Conservation (phyloP, 2,113 vertebrate genomes). For the Penelope pileata region DNA sequence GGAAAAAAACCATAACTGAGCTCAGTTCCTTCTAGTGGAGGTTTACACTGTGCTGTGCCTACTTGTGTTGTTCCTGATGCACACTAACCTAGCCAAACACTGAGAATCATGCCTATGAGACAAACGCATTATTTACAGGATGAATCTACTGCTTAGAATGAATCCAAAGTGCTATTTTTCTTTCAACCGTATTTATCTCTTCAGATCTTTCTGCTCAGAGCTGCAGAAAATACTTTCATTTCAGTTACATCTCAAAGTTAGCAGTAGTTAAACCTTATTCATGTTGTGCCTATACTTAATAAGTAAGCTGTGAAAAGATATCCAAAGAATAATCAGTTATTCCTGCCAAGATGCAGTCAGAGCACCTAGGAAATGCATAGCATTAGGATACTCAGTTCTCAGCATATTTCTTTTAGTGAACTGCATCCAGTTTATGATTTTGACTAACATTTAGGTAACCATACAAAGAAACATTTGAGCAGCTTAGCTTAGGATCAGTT, state of each 20-base stretch:
- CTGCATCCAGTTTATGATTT: neutral
- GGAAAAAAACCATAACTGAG: neutral
- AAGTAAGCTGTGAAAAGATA: neutral
- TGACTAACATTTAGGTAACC: neutral
- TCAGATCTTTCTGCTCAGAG: neutral
- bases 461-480: neutral
- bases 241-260: neutral
- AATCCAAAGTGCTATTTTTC: neutral
- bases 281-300: neutral
- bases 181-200: fast-evolving
- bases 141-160: neutral
- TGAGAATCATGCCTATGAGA: neutral
- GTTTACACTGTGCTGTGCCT: neutral
- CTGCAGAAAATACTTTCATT: neutral
- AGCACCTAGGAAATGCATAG: neutral
- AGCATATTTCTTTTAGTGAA: neutral
- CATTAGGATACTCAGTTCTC: neutral
- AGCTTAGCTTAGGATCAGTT: neutral
- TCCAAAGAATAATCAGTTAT: neutral
- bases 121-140: neutral
- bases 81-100: neutral
- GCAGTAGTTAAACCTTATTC: neutral
- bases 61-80: neutral
- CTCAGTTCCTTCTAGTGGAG: neutral
- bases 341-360: neutral